Base-by-base conservation (phyloP, 2,888 invertebrate species). In the Eupeodes latifasciatus region DNA sequence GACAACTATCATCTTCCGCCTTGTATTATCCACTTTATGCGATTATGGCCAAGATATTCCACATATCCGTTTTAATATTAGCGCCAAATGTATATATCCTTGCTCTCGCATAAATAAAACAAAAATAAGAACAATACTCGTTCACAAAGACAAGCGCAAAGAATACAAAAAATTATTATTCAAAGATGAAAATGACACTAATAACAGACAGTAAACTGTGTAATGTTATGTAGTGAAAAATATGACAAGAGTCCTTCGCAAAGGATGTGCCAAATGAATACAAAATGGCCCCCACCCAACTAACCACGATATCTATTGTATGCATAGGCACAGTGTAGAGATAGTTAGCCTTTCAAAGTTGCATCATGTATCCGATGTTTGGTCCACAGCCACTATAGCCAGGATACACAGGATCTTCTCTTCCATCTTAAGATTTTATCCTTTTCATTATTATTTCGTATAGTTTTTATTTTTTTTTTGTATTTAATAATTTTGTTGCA, bases 241-340 rank as follows among this genome's bases (percentile, higher is more conserved):
- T 88, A 88, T 88, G 88, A 88, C 85, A 88, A 59, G 47, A 85
- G 85, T 88, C 81, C 85, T 85, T 85, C 77, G 55, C 11, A 71
- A 72, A 83, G 83, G 83, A 87, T 87, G 87, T 87, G 87, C 87
- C 87, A 87, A 87, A 87, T 87, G 84, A 87, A 87, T 84, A 77
- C 76, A 62, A 87, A 83, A 80, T 83, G 47, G 49, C 44, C 53
- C 53, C 47, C 57, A 51, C 19, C 40, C 27, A n/a, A 49, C 14
- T 47, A 7, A 36, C 69, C 9, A 75, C 27, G 40, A 67, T 82
- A 62, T 27, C 27, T 27, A 27, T 27, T 27, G 27, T 27, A 27
- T 3, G 86, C 79, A 79, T 81, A 76, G 62, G 49, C 19, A 59
- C 12, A 12, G 12, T 47, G 10, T 27, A 12, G 51, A 40, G 40